A percentile compares a stretch with the other conserved stretches of the same genome.
These are phyloP conservation scores for Adelognathus sp. DNA, from an alignment of 2,888 invertebrate genomes.

Conservation along the genomic window DNA sequence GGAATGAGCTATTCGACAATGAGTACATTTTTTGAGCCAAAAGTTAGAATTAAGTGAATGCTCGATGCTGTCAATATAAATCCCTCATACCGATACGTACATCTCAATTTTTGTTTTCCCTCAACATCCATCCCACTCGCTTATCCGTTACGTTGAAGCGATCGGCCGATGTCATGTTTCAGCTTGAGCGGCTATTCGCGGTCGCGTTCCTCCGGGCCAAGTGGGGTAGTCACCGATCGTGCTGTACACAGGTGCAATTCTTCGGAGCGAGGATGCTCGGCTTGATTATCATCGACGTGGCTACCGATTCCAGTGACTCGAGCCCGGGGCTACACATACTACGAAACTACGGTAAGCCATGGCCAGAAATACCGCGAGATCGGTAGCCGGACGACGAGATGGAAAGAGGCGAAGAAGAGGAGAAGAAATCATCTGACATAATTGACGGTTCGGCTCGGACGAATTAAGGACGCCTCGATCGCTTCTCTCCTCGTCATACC, in stretches of 20 bases:
- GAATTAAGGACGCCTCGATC: constrained; percentile 44
- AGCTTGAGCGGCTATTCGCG: neutral
- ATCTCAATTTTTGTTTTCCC: too few species aligned
- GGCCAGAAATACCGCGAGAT: neutral
- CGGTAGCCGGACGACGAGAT: neutral
- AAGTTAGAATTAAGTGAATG: neutral
- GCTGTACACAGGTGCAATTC: constrained; percentile 8
- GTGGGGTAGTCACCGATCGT: neutral
- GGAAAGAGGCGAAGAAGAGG: neutral
- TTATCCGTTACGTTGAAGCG: too few species aligned
- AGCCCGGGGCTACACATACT: neutral
- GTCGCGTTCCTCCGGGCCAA: neutral
- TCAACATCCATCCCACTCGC: too few species aligned
- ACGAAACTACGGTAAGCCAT: neutral
- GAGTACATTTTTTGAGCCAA: neutral
- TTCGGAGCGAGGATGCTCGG: neutral
- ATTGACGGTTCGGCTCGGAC: constrained; percentile 52
- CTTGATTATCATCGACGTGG: constrained; percentile 14
- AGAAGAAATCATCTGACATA: constrained; percentile 44
- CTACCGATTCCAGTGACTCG: constrained; percentile 34
- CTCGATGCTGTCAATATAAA: too few species aligned
- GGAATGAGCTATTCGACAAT: too few species aligned
- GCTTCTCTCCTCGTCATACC: constrained; percentile 3
- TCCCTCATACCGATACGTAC: too few species aligned
- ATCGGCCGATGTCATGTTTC: too few species aligned